These are phyloP conservation scores for Metopolophium dirhodum DNA, from an alignment of 1,140 invertebrate species.

Conservation along the genomic window DNA sequence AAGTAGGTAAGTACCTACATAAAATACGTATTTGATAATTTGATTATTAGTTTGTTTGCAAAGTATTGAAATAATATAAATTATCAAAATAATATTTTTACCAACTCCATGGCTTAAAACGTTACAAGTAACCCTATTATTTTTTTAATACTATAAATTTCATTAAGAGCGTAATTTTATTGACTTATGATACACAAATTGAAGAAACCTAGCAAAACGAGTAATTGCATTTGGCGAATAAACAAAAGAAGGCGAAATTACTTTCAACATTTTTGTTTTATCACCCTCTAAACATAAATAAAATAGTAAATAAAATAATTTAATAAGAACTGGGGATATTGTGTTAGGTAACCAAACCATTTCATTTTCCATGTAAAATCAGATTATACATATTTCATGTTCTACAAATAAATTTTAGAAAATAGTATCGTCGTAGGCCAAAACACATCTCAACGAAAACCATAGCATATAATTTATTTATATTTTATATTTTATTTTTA, in stretches of 20 bases:
- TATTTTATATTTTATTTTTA: not conserved
- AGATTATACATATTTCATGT: not conserved
- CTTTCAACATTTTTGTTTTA: slow-evolving; percentile 1
- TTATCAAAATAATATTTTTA: not conserved
- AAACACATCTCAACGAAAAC: not conserved
- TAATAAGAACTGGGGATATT: not conserved
- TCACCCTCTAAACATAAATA: not conserved
- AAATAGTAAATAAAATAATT: slow-evolving; percentile 28
- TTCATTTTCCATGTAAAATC: not conserved
- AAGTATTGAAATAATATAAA: not conserved
- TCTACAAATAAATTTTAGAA: not conserved
- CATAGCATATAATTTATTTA: not conserved
- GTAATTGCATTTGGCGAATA: not conserved
- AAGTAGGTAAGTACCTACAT: not conserved
- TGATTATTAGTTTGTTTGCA: too few relatives aligned
- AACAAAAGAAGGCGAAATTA: not conserved
- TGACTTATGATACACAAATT: not conserved
- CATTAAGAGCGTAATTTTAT: not conserved
- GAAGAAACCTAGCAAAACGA: not conserved
- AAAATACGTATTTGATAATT: not conserved
- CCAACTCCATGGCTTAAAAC: not conserved
- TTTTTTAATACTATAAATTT: not conserved
- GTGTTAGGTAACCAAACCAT: not conserved
- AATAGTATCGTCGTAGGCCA: not conserved
- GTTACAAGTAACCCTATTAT: not conserved